Evolutionary conservation across 2,797 vertebrate species (phyloP).

Genomic region (Pygocentrus nattereri): DNA sequence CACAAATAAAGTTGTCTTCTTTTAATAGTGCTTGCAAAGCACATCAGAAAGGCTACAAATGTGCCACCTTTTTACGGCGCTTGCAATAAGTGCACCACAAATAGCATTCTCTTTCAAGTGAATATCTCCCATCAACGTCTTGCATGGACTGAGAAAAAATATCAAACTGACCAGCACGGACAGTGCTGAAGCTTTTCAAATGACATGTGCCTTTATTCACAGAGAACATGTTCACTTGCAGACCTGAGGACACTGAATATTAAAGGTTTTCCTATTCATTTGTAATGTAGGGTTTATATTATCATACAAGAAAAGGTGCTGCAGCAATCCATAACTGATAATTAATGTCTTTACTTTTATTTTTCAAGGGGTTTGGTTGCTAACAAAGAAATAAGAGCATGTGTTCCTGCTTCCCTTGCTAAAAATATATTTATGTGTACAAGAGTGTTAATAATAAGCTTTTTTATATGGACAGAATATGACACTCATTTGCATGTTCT

Average conservation of each 20-base stretch:
- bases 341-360: conserved; percentile 2
- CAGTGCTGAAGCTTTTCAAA: not conserved
- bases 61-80: no score
- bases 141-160: not conserved
- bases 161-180: not conserved
- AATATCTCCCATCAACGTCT: not conserved
- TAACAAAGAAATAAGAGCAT: not conserved
- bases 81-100: not conserved
- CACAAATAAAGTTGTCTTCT: conserved; percentile 2
- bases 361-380: not conserved
- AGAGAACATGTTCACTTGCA: not conserved
- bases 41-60: not conserved
- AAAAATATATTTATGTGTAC: not conserved
- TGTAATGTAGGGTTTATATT: conserved; percentile 11
- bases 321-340: conserved; percentile 8
- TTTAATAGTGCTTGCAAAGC: not conserved
- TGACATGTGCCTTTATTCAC: not conserved
- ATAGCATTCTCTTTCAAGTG: not conserved
- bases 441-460: not conserved
- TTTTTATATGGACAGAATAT: not conserved
- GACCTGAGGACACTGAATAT: not conserved
- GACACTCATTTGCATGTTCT: not conserved
- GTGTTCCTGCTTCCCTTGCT: not conserved
- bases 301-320: conserved; percentile 10
- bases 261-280: not conserved